Percentiles rank a stretch among this genome's conserved stretches.
Conservation (phyloP, 2,113 vertebrate genomes). For the Catagonus wagneri region DNA sequence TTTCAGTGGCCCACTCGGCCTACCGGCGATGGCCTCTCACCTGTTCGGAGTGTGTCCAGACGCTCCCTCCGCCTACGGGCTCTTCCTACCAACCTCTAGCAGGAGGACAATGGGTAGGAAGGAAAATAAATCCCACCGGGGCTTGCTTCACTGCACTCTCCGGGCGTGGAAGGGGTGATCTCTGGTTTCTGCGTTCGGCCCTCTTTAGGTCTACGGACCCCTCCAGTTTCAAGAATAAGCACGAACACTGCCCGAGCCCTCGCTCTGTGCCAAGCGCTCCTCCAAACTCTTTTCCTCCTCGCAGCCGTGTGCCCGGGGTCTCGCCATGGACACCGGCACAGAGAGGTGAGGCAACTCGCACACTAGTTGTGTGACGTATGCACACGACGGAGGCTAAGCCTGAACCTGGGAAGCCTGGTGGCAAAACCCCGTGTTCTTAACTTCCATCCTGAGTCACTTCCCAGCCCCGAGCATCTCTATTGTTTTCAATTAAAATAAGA, state of each 20-base stretch:
- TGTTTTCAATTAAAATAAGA: not conserved
- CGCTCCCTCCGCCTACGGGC: not conserved
- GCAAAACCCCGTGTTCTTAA: not conserved
- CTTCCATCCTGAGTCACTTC: not conserved
- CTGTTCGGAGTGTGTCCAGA: not conserved
- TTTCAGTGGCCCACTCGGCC: fast-evolving
- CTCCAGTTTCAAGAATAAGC: not conserved
- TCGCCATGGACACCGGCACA: not conserved
- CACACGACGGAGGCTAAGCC: not conserved
- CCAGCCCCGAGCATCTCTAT: not conserved
- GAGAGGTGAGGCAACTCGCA: not conserved
- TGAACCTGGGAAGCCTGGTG: not conserved
- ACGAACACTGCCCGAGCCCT: not conserved
- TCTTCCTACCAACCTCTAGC: not conserved
- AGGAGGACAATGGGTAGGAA: too few relatives aligned
- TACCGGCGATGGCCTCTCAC: not conserved
- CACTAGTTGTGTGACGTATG: fast-evolving
- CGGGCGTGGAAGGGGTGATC: not conserved
- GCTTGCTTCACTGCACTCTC: not conserved
- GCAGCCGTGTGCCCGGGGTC: not conserved
- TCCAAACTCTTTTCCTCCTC: not conserved
- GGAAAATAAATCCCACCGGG: not conserved
- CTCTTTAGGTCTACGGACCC: too few relatives aligned
- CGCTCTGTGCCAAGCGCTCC: not conserved
- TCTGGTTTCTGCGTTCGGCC: not conserved